Percentiles rank a stretch among this genome's conserved stretches.
These are phyloP conservation scores for Nibea coibor DNA, from an alignment of 2,113 vertebrate genomes.

Conservation along the genomic window DNA sequence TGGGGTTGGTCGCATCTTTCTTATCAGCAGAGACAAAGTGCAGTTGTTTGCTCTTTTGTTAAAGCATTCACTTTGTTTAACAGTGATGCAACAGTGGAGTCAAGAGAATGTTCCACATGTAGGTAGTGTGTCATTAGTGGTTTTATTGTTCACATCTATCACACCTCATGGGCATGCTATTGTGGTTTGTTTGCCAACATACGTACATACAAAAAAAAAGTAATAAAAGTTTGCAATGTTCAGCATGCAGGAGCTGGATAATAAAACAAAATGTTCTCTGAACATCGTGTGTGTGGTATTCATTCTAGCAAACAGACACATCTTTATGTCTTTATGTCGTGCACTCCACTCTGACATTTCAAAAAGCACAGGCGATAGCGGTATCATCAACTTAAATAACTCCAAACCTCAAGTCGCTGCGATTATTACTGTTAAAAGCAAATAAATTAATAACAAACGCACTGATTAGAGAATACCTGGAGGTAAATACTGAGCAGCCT, in stretches of 20 bases:
- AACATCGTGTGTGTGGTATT: not conserved
- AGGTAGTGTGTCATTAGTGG: no score
- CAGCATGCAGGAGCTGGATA: not conserved
- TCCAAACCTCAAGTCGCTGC: not conserved
- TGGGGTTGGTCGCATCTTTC: no score
- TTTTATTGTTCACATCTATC: no score
- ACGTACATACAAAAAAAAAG: not conserved
- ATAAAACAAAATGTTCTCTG: not conserved
- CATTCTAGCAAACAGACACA: not conserved
- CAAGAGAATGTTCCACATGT: no score
- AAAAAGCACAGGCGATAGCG: not conserved
- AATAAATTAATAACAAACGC: no score
- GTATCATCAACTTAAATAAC: not conserved
- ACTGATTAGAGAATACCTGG: conserved; percentile 11
- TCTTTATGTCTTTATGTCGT: not conserved
- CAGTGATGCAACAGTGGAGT: no score
- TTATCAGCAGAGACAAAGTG: no score
- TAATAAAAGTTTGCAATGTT: not conserved
- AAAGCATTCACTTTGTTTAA: no score
- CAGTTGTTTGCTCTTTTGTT: no score
- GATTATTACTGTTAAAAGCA: not conserved
- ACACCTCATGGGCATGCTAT: no score
- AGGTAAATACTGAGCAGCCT: not conserved
- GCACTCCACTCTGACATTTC: not conserved
- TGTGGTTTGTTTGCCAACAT: not conserved